phyloP scores from a whole-genome alignment of 1,140 invertebrate species.

The Calliopsis andreniformis region DNA sequence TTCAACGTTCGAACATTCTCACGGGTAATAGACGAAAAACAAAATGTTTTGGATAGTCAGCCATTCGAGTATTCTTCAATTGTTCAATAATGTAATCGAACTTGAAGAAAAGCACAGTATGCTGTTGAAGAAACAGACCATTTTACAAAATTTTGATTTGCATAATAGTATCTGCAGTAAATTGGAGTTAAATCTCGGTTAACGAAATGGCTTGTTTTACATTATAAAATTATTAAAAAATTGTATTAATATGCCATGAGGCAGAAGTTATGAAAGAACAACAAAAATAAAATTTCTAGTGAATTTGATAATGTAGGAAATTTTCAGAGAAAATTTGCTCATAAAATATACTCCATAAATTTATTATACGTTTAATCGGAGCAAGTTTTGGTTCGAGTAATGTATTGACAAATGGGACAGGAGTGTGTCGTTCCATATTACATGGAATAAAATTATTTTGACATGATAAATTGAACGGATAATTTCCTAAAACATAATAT shows the following conservation, averaged over 20 bases:
- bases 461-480: slow-evolving; percentile 2
- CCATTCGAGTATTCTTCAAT: background rate
- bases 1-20: slow-evolving; percentile 15
- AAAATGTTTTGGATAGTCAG: too few relatives aligned
- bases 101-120: too few relatives aligned
- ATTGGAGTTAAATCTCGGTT: too few relatives aligned
- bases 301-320: slow-evolving; percentile 3
- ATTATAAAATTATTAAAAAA: too few relatives aligned
- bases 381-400: background rate
- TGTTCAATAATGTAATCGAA: too few relatives aligned
- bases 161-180: too few relatives aligned
- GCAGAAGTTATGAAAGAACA: too few relatives aligned
- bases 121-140: too few relatives aligned
- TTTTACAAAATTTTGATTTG: too few relatives aligned
- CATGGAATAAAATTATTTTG: slow-evolving; percentile 21
- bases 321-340: background rate
- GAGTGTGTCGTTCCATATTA: slow-evolving; percentile 2
- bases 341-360: slow-evolving; percentile 39
- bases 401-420: background rate
- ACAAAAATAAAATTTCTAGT: background rate
- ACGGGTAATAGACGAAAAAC: too few relatives aligned
- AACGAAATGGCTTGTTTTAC: too few relatives aligned
- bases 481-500: slow-evolving; percentile 18
- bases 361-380: slow-evolving; percentile 24
- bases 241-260: too few relatives aligned